These are phyloP conservation scores for Ctenopoma multispine DNA, from an alignment of 2,797 vertebrate genomes.

Conservation along the genomic window DNA sequence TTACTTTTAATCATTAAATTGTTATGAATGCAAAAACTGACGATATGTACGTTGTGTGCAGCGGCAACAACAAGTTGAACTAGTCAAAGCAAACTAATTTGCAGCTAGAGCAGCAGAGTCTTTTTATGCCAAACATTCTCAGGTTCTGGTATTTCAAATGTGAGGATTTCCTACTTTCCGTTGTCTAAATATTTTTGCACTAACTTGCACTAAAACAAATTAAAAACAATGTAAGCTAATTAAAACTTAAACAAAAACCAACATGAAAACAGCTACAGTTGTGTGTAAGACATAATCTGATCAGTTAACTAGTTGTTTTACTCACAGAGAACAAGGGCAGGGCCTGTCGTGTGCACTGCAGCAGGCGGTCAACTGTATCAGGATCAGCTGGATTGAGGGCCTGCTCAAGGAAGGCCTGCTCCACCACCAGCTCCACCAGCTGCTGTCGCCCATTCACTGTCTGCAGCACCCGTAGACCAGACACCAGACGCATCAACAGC, in stretches of 20 bases:
- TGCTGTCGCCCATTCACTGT: conserved; percentile 96
- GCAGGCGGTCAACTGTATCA: conserved; percentile 93
- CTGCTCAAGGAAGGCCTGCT: conserved; percentile 96
- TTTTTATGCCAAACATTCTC: too few relatives aligned
- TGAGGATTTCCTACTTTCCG: too few relatives aligned
- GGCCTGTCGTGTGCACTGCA: conserved; percentile 97
- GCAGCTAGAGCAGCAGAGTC: too few relatives aligned
- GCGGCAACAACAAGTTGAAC: too few relatives aligned
- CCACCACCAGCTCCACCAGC: conserved; percentile 95
- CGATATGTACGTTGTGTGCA: too few relatives aligned
- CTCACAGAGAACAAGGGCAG: conserved; percentile 96
- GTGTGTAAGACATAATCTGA: neutral
- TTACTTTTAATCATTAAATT: too few relatives aligned
- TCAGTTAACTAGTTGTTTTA: conserved; percentile 8
- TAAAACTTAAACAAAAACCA: neutral
- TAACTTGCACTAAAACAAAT: neutral
- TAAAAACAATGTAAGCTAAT: too few relatives aligned
- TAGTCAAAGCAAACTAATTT: too few relatives aligned
- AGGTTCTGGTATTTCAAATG: too few relatives aligned
- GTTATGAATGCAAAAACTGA: too few relatives aligned
- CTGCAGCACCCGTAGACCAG: conserved; percentile 91
- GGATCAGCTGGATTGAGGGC: conserved; percentile 93
- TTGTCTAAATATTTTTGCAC: too few relatives aligned
- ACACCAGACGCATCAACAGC: conserved; percentile 95
- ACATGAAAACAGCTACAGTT: neutral